Percentiles rank a stretch among this genome's conserved stretches.
phyloP scores from a whole-genome alignment of 2,888 invertebrate species.

The Alcis repandata region DNA sequence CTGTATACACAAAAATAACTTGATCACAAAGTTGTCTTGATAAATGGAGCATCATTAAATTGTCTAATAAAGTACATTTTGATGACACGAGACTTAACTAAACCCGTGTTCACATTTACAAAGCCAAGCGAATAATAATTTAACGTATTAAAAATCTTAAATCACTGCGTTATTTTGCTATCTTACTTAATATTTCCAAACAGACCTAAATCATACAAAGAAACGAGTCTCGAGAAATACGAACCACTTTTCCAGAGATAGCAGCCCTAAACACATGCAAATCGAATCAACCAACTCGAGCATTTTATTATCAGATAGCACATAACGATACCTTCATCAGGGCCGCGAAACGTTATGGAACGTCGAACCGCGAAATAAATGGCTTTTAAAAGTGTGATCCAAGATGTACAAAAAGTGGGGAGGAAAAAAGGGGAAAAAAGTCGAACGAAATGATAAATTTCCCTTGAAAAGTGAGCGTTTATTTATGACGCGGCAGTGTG shows the following conservation, averaged over 20 bases:
- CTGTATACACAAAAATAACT: constrained; percentile 28
- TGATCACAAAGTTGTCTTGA: constrained; percentile 22
- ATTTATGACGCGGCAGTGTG: constrained; percentile 79
- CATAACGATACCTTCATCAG: constrained; percentile 82
- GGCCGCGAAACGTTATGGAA: constrained; percentile 72
- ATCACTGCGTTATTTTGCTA: constrained; percentile 5
- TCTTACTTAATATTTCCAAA: constrained; percentile 13
- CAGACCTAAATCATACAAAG: constrained; percentile 14
- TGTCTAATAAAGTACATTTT: constrained; percentile 30
- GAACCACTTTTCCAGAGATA: constrained; percentile 53
- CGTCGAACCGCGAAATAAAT: constrained; percentile 81
- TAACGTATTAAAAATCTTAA: neutral
- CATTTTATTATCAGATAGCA: constrained; percentile 81
- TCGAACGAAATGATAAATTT: constrained; percentile 82
- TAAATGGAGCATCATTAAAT: constrained; percentile 24
- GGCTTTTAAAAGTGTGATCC: constrained; percentile 84
- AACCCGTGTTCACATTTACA: constrained; percentile 14
- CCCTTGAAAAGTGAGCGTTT: constrained; percentile 80
- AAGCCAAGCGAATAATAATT: constrained; percentile 9
- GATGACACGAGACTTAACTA: constrained; percentile 18
- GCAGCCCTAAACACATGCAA: constrained; percentile 68
- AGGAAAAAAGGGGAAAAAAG: constrained; percentile 71
- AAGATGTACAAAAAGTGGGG: constrained; percentile 81
- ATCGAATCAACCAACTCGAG: constrained; percentile 74
- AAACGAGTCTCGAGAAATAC: constrained; percentile 45